Evolutionary conservation across 2,888 invertebrate species (phyloP).

Genomic region (Lithophane semibrunnea): DNA sequence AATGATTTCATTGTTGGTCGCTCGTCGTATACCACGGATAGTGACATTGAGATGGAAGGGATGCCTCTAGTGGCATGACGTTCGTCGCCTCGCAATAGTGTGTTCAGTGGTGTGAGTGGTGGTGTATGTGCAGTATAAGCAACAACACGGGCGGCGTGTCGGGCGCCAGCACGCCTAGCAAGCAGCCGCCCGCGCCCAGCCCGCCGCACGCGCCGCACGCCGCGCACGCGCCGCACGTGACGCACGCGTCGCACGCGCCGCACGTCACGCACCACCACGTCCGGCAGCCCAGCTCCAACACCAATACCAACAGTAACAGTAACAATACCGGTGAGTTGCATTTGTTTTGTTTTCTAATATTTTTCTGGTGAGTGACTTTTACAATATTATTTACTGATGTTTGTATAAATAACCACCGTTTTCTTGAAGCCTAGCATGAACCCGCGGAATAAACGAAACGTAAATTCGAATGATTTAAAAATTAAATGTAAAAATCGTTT

Average conservation of each 20-base stretch:
- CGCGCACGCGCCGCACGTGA: not conserved
- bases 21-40: no score
- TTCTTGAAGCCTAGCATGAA: not conserved
- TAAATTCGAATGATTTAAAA: no score
- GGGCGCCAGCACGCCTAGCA: slow-evolving; percentile 84
- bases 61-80: slow-evolving; percentile 17
- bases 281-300: slow-evolving; percentile 62
- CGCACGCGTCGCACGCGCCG: slow-evolving; percentile 12
- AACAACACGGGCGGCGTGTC: slow-evolving; percentile 74
- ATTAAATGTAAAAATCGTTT: no score
- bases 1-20: not conserved
- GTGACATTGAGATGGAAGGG: slow-evolving; percentile 39
- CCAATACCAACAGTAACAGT: slow-evolving; percentile 72
- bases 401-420: not conserved
- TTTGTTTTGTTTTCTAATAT: not conserved
- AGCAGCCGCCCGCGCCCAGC: slow-evolving; percentile 77
- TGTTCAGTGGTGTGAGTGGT: slow-evolving; percentile 26
- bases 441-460: not conserved
- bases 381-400: not conserved
- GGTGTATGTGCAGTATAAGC: slow-evolving; percentile 80
- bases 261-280: slow-evolving; percentile 60
- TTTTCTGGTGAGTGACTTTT: slow-evolving; percentile 15
- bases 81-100: not conserved
- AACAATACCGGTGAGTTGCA: slow-evolving; percentile 41
- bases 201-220: slow-evolving; percentile 64